phyloP scores from a whole-genome alignment of 2,113 vertebrate species.

The Conger conger region DNA sequence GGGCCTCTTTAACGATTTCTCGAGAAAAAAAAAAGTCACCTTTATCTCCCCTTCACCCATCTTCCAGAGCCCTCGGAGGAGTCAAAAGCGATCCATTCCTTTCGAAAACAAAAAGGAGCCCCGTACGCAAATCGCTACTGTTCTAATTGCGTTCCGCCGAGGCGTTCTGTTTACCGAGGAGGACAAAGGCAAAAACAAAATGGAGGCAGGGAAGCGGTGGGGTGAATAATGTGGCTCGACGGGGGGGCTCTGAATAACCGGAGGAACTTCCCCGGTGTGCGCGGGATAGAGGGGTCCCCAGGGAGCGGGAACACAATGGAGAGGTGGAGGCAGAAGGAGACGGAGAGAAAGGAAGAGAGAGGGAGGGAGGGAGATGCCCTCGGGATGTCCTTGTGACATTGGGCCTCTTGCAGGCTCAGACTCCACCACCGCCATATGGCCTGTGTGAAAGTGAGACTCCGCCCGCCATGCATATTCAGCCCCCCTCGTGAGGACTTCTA shows the following conservation, averaged over 20 bases:
- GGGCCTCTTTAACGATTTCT: not conserved
- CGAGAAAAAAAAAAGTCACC: not conserved
- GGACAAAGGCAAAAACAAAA: not conserved
- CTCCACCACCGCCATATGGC: constrained; percentile 33
- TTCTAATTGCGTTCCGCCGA: not conserved
- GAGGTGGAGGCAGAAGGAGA: constrained; percentile 26
- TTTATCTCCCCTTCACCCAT: not conserved
- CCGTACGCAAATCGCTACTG: not conserved
- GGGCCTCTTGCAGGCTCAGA: constrained; percentile 33
- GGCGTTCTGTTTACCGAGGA: not conserved
- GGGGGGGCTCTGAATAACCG: not conserved
- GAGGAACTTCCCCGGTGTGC: constrained; percentile 32
- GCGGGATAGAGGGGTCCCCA: constrained; percentile 47
- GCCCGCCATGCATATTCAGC: constrained; percentile 57
- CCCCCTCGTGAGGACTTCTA: constrained; percentile 39
- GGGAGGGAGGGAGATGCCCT: constrained; percentile 31
- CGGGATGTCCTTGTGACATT: constrained; percentile 47
- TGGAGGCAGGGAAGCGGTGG: not conserved
- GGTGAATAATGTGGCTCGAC: not conserved
- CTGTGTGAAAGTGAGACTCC: constrained; percentile 19
- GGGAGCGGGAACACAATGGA: constrained; percentile 41
- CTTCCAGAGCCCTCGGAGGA: not conserved
- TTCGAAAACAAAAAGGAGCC: not conserved
- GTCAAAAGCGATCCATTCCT: not conserved
- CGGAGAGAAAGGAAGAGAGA: no score